Base-by-base conservation (phyloP, 2,113 vertebrate genomes). In the Pseudopodoces humilis region DNA sequence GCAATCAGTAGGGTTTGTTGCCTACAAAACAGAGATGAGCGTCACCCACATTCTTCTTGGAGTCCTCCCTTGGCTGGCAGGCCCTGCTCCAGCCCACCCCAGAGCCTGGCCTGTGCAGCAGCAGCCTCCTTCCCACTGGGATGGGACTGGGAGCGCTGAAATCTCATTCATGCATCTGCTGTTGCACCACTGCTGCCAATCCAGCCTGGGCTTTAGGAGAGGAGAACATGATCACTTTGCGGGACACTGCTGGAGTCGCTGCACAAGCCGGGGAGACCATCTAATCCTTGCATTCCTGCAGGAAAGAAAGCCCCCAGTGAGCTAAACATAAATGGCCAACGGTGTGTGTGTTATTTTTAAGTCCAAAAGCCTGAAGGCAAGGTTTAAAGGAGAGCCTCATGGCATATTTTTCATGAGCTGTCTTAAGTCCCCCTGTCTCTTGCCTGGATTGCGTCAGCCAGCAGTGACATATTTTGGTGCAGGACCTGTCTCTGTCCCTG, bases 391-490 rank as follows among this genome's bases (percentile, higher is more conserved):
- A 22, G 13, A 88, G 52, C 56, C 85, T 92, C 90, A 70, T 60
- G 74, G 78, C 90, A 95, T 96, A 90, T 94, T 95, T 92, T 75
- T 92, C 67, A 41, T 92, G 93, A 95, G 93, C 95, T 90, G 86
- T 64, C 88, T 96, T 97, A 97, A 97, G 96, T 95, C 96, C 86
- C 49, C 93, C 94, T 96, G 95, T 97, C 97, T 97, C 96, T 95
- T 11, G 69, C 74, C 81, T 28, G 89, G 58, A 85, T 90, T 94
- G 86, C 60, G 10, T 96, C 94, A 95, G 90, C 70, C 77, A 76
- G 90, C 86, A 87, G 89, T 84, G 95, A 93, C 95, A 95, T 96
- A 96, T 93, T 96, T 96, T 64, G 89, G 88, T 86, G 64, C 9
- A 2, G 78, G 77, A 75, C 41, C 82, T 77, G 87, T 82, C 72